Conservation (phyloP, 2,797 vertebrate species). For the Chiloscyllium punctatum region DNA sequence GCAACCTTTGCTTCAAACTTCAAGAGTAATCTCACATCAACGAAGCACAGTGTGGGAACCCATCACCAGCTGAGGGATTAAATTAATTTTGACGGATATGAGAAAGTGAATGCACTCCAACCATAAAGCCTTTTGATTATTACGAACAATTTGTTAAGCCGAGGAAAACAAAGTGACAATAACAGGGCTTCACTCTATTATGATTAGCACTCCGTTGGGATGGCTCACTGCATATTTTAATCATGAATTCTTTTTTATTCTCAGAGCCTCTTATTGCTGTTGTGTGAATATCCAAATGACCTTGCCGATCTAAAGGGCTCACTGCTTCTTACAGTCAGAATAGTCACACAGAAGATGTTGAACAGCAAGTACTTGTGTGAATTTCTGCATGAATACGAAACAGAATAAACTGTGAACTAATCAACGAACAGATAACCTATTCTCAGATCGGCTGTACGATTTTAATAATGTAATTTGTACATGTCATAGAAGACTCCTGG, state of each 20-base stretch:
- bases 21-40: not conserved
- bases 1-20: not conserved
- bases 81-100: slow-evolving; percentile 31
- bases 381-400: not conserved
- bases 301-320: not conserved
- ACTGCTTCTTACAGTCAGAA: not conserved
- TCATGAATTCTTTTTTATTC: not conserved
- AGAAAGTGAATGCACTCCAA: not conserved
- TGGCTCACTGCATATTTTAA: not conserved
- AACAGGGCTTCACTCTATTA: not conserved
- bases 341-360: not conserved
- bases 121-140: not conserved
- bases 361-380: too few relatives aligned
- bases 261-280: not conserved
- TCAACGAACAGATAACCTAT: not conserved
- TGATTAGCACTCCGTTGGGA: not conserved
- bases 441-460: slow-evolving; percentile 9
- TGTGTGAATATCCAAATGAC: not conserved
- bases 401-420: slow-evolving; percentile 30
- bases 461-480: slow-evolving; percentile 37
- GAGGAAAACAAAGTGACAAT: not conserved
- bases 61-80: slow-evolving; percentile 3
- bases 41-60: not conserved
- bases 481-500: not conserved
- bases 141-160: not conserved